These are phyloP conservation scores for Enteromius thamalakanensis DNA, from an alignment of 2,797 vertebrate genomes.

Conservation along the genomic window DNA sequence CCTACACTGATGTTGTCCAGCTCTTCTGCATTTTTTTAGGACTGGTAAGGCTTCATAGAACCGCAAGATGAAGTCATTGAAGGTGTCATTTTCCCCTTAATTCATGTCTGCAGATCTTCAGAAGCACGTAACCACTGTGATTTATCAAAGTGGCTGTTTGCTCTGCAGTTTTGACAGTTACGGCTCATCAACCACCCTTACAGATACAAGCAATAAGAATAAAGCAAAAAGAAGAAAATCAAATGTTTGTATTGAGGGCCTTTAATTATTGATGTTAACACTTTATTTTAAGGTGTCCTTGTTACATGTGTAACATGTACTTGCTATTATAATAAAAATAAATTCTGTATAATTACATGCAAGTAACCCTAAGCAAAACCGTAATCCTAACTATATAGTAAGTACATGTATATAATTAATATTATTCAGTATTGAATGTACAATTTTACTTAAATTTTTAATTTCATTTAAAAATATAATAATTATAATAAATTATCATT, in stretches of 20 bases:
- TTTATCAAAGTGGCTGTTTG: constrained; percentile 20
- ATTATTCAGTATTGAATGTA: too few relatives aligned
- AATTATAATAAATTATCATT: too few relatives aligned
- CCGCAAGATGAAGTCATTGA: background rate
- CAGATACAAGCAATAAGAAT: background rate
- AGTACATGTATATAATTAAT: too few relatives aligned
- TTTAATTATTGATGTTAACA: background rate
- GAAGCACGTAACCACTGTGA: background rate
- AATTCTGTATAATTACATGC: too few relatives aligned
- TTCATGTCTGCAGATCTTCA: constrained; percentile 12
- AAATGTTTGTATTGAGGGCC: background rate
- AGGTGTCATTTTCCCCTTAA: background rate
- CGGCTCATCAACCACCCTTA: constrained; percentile 6
- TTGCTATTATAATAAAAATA: too few relatives aligned
- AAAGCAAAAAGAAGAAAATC: background rate
- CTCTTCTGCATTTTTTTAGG: constrained; percentile 97
- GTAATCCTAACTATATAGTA: too few relatives aligned
- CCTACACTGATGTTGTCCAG: constrained; percentile 96
- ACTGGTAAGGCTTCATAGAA: constrained; percentile 78
- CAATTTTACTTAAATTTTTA: too few relatives aligned
- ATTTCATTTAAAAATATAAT: too few relatives aligned
- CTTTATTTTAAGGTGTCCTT: too few relatives aligned
- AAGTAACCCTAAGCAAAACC: too few relatives aligned
- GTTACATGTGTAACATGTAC: too few relatives aligned
- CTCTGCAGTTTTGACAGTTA: background rate